These are phyloP conservation scores for Myopa tessellatipennis DNA, from an alignment of 2,888 invertebrate species.

Conservation along the genomic window DNA sequence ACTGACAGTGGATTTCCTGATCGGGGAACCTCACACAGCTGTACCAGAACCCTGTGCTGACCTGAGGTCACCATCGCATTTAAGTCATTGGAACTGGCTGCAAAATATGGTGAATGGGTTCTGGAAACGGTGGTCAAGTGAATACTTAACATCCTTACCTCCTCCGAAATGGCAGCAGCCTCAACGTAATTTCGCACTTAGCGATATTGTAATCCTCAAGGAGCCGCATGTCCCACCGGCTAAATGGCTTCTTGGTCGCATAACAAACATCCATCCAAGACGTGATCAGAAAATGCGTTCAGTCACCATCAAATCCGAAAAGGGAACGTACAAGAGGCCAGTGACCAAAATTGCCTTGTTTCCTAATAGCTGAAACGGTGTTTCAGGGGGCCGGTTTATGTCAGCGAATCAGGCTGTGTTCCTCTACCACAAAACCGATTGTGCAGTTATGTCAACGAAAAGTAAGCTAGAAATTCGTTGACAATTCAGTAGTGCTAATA, in stretches of 20 bases:
- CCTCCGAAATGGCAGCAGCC: conserved; percentile 12
- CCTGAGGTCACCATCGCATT: neutral
- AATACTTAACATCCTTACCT: conserved; percentile 37
- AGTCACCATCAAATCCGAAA: too few relatives aligned
- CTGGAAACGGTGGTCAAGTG: conserved; percentile 43
- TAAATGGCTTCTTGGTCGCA: conserved; percentile 37
- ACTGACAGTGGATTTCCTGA: conserved; percentile 40
- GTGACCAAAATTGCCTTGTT: too few relatives aligned
- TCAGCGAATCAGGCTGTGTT: too few relatives aligned
- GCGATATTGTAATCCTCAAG: conserved; percentile 25
- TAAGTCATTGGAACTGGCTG: conserved; percentile 18
- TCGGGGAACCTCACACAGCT: conserved; percentile 41
- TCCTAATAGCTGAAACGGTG: too few relatives aligned
- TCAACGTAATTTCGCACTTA: conserved; percentile 19
- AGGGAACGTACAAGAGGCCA: too few relatives aligned
- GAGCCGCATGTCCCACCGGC: neutral
- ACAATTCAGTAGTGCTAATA: too few relatives aligned
- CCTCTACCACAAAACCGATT: too few relatives aligned
- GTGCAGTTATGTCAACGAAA: too few relatives aligned
- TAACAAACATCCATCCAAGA: conserved; percentile 40
- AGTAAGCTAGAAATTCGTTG: too few relatives aligned
- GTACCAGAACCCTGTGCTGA: conserved; percentile 24
- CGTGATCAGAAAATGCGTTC: conserved; percentile 39
- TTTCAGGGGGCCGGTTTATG: too few relatives aligned
- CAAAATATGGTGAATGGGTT: conserved; percentile 42